Base-by-base conservation (phyloP, 1,140 invertebrate species). In the Drosophila tropicalis region DNA sequence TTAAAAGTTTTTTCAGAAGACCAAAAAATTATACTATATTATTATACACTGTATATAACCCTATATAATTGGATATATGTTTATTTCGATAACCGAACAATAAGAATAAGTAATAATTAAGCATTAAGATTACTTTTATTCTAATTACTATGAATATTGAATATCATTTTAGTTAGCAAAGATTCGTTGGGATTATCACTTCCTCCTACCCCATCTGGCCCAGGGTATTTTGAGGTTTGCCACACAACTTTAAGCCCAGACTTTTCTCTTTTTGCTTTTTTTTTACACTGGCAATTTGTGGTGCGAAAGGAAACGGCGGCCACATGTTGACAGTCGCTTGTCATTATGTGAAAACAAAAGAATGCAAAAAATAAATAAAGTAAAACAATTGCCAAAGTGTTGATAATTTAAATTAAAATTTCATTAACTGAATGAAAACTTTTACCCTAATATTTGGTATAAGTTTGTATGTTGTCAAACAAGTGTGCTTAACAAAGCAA, bases 311-410 rank as follows among this genome's bases (percentile, higher is more conserved):
- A 36, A 62, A 61, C 61, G 76, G 68, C 60, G 44, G 80, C 69
- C 81, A 84, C 77, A 85, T 84, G 81, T 77, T 81, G 81, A 81
- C 77, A 85, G 81, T 54, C 44, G 19, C 56, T 51, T 70, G 63
- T 64, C 60, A 55, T 67, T 57, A 73, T 72, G 1, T 60, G 41
- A 47, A 12, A 22, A 7, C n/a, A 7, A 70, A 57, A 61, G 55
- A 71, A 56, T 17, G 7, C 12, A 19, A 70, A 66, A 17, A 36
- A 47, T 2, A 58, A 61, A 36, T 3, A n/a, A 13, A 15, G 3
- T 57, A 57, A 56, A 67, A 72, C 47, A 51, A 40, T 61, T 56
- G 29, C 10, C 17, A 15, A 67, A 72, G 29, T 57, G 32, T n/a
- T 10, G 41, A 1, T 15, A 25, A n/a, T n/a, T n/a, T n/a, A n/a